A percentile compares a stretch with the other conserved stretches of the same genome.
phyloP scores from a whole-genome alignment of 2,888 invertebrate genomes.

The Phania funesta region DNA sequence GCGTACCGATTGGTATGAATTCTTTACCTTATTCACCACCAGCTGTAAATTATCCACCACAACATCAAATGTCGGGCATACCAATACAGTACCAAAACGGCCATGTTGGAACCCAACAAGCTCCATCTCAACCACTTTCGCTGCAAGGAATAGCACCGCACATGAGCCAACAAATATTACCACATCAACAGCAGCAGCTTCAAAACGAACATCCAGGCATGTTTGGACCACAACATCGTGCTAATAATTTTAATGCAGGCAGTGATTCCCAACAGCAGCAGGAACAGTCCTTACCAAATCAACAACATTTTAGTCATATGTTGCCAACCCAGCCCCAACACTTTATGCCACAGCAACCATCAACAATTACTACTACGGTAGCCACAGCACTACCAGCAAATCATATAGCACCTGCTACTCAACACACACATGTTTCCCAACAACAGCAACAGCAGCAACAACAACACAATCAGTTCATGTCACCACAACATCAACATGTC shows the following conservation, averaged over 20 bases:
- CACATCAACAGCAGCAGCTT: constrained; percentile 62
- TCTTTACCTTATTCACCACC: constrained; percentile 71
- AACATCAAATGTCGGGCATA: constrained; percentile 62
- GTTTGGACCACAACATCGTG: constrained; percentile 63
- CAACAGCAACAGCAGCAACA: constrained; percentile 66
- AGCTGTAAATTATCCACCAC: constrained; percentile 43
- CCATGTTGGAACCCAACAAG: constrained; percentile 63
- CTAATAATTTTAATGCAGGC: constrained; percentile 59
- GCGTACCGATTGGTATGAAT: constrained; percentile 65
- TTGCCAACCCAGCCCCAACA: constrained; percentile 61
- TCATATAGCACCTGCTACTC: constrained; percentile 38
- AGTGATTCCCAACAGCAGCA: constrained; percentile 67
- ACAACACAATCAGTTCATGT: constrained; percentile 66
- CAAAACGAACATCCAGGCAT: constrained; percentile 65
- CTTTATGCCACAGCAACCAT: constrained; percentile 27
- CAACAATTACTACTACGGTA: constrained; percentile 43
- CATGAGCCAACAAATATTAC: constrained; percentile 57
- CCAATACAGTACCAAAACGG: constrained; percentile 78
- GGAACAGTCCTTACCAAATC: constrained; percentile 68
- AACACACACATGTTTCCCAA: constrained; percentile 47
- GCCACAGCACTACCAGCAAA: constrained; percentile 60
- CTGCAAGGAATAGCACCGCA: constrained; percentile 58
- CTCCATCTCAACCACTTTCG: constrained; percentile 62
- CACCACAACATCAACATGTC: constrained; percentile 69
- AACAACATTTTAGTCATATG: constrained; percentile 70